phyloP scores from a whole-genome alignment of 2,113 vertebrate species.

The Cervus canadensis region DNA sequence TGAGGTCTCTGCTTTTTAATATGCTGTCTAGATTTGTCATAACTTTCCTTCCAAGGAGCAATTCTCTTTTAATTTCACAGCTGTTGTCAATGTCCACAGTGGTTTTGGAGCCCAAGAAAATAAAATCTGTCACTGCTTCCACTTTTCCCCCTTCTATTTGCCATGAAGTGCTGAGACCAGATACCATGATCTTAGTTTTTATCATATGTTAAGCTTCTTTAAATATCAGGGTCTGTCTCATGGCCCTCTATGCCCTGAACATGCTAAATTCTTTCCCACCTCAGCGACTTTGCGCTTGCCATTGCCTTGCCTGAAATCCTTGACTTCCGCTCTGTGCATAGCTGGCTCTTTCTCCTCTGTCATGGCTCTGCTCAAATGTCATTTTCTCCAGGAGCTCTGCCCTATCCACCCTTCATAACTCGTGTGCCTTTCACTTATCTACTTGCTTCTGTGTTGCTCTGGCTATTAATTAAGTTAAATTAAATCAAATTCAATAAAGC shows the following conservation, averaged over 20 bases:
- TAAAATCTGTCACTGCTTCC: background rate
- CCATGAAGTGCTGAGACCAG: background rate
- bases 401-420: background rate
- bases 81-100: background rate
- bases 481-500: background rate
- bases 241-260: rapidly evolving
- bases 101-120: background rate
- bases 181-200: background rate
- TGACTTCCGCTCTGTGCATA: background rate
- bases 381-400: background rate
- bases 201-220: background rate
- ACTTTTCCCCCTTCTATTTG: background rate
- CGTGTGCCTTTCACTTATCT: background rate
- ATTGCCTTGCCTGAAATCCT: background rate
- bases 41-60: background rate
- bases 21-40: background rate
- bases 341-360: background rate
- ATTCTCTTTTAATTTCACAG: background rate
- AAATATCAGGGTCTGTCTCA: background rate
- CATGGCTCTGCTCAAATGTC: background rate
- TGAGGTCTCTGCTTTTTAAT: background rate
- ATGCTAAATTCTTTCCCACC: background rate
- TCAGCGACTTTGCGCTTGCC: background rate
- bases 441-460: background rate
- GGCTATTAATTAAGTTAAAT: background rate